Conservation (phyloP, 2,888 invertebrate species). For the Gastrophysa polygoni region DNA sequence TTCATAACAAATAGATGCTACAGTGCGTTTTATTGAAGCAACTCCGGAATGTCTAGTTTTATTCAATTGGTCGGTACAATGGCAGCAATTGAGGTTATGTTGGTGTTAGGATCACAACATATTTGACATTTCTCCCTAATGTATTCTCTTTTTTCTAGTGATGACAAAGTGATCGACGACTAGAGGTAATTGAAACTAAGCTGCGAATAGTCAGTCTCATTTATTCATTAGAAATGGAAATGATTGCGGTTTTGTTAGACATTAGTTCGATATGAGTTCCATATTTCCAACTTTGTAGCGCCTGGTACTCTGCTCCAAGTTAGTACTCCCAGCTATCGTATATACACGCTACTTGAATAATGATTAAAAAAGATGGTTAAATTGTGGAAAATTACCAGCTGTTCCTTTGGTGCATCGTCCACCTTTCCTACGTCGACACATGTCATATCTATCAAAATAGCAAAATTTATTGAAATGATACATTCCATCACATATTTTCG, state of each 20-base stretch:
- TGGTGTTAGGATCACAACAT: no score
- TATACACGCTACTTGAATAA: slow-evolving; percentile 31
- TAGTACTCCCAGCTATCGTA: slow-evolving; percentile 35
- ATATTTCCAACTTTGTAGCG: slow-evolving; percentile 22
- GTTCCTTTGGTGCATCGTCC: slow-evolving; percentile 98
- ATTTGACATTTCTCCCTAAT: no score
- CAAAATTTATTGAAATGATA: background rate
- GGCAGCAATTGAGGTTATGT: no score
- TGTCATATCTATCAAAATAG: slow-evolving; percentile 83
- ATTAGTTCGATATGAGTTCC: slow-evolving; percentile 30
- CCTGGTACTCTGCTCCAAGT: slow-evolving; percentile 24
- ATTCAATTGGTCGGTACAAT: no score
- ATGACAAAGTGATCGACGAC: no score
- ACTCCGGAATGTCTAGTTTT: no score
- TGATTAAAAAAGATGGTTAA: slow-evolving; percentile 19
- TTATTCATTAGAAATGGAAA: slow-evolving; percentile 28
- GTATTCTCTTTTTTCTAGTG: no score
- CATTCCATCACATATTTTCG: background rate
- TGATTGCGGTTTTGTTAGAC: slow-evolving; percentile 27
- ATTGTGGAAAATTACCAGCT: slow-evolving; percentile 75
- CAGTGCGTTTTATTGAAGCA: no score
- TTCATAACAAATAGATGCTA: no score
- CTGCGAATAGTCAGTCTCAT: no score
- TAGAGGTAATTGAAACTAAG: no score
- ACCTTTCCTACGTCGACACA: slow-evolving; percentile 96